phyloP scores from a whole-genome alignment of 2,888 invertebrate species.

The Lacanobia oleracea region DNA sequence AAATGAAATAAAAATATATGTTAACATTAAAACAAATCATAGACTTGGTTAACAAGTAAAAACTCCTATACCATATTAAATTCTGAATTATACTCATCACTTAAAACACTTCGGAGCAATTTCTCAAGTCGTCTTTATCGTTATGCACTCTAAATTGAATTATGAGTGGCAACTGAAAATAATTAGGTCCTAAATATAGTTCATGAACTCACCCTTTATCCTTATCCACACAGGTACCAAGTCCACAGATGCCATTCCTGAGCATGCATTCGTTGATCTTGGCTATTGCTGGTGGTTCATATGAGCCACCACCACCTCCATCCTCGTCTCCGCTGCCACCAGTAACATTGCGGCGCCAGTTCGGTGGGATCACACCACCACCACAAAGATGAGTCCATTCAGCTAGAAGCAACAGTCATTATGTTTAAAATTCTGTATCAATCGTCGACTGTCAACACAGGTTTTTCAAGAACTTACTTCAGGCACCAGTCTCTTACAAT shows the following conservation, averaged over 20 bases:
- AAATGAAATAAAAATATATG: neutral
- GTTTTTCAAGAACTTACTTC: too few species aligned
- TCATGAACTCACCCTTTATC: conserved; percentile 89
- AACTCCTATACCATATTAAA: neutral
- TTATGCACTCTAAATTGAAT: neutral
- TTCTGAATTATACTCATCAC: neutral
- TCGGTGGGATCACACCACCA: conserved; percentile 81
- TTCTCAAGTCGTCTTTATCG: neutral
- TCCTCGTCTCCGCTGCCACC: conserved; percentile 63
- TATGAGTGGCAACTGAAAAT: neutral
- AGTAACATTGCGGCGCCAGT: conserved; percentile 84
- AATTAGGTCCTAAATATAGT: neutral
- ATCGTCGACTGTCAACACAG: too few species aligned
- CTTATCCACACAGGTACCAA: conserved; percentile 94
- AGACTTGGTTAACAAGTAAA: too few species aligned
- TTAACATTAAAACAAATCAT: neutral
- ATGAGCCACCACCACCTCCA: conserved; percentile 64
- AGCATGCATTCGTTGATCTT: conserved; percentile 94
- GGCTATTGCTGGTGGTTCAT: conserved; percentile 79
- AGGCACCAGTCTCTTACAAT: too few species aligned
- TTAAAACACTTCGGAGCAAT: neutral
- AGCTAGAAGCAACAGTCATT: conserved; percentile 78
- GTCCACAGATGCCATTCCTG: conserved; percentile 93
- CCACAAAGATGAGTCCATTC: conserved; percentile 92
- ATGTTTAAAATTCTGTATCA: neutral